Base-by-base conservation (phyloP, 2,113 vertebrate species). In the Rhea pennata region DNA sequence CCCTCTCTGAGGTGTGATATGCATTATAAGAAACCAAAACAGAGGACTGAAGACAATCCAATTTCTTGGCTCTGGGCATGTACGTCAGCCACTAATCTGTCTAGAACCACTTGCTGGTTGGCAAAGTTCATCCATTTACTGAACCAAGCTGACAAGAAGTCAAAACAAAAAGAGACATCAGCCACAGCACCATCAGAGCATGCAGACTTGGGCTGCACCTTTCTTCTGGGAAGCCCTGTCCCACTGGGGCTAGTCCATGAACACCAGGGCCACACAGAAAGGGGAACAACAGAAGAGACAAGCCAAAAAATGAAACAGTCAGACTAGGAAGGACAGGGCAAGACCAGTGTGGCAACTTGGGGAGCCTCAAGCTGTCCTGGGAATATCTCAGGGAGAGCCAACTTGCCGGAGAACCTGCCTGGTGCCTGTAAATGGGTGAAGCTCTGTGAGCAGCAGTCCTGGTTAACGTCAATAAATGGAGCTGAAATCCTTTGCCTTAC, bases 401-500 rank as follows among this genome's bases (percentile, higher is more conserved):
- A 1, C 39, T 56, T 54, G 5, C 42, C 74, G 56, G 10, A 83
- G 33, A 88, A 26, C 27, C n/a, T 81, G 31, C 92, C 76, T 93
- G 51, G 72, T 90, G 87, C 19, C 69, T 75, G 33, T 51, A 53
- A 27, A 70, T 17, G 51, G 72, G 80, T 72, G 69, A 90, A 74
- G 51, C 48, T 50, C 9, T 0, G 6, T 40, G 50, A 83, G 56
- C 76, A 92, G 66, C 80, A 79, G 70, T 42, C 36, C 83, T 91
- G 78, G 50, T 80, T 76, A 50, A 71, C 40, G 72, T 87, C 90
- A 80, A 80, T 29, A 84, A 88, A 92, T 76, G 87, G 56, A 89
- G 83, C 95, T 80, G 90, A 94, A 92, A 92, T 95, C 92, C 92
- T 94, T 71, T 64, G 50, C 70, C 92, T 91, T 89, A 75, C 73